Conservation (phyloP, 2,113 vertebrate species). For the Pipa parva region DNA sequence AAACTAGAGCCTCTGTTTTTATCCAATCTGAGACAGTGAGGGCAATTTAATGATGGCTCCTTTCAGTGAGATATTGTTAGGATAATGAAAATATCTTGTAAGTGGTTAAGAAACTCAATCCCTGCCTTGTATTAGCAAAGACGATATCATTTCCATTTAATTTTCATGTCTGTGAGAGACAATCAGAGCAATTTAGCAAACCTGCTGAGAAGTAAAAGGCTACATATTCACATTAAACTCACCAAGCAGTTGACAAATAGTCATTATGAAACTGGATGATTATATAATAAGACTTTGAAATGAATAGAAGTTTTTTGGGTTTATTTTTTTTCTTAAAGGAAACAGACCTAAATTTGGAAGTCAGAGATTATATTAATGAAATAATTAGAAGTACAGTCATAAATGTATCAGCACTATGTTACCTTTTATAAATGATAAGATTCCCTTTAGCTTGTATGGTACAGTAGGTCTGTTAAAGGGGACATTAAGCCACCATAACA, state of each 20-base stretch:
- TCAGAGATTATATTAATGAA: too few species aligned
- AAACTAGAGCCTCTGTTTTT: conserved; percentile 27
- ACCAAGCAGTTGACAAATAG: conserved; percentile 3
- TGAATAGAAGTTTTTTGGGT: conserved; percentile 7
- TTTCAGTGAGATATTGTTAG: conserved; percentile 37
- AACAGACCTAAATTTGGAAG: too few species aligned
- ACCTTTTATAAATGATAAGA: too few species aligned
- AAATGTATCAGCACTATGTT: too few species aligned
- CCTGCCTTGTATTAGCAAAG: conserved; percentile 34
- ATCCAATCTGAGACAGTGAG: conserved; percentile 17
- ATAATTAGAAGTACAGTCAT: too few species aligned
- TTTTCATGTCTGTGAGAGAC: conserved; percentile 39
- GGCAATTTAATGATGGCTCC: conserved; percentile 31
- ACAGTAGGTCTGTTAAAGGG: too few species aligned
- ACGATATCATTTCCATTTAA: conserved; percentile 42
- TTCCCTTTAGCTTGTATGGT: too few species aligned
- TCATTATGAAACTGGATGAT: conserved; percentile 14
- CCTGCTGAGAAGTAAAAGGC: conserved; percentile 35
- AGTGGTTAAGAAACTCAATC: conserved; percentile 31
- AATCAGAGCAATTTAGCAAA: conserved; percentile 41
- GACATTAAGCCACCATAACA: too few species aligned
- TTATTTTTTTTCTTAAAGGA: conserved; percentile 20
- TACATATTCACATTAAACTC: conserved; percentile 32
- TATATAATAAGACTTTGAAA: conserved; percentile 28
- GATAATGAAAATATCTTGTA: conserved; percentile 42